Base-by-base conservation (phyloP, 2,888 invertebrate species). In the Philonicus albiceps region DNA sequence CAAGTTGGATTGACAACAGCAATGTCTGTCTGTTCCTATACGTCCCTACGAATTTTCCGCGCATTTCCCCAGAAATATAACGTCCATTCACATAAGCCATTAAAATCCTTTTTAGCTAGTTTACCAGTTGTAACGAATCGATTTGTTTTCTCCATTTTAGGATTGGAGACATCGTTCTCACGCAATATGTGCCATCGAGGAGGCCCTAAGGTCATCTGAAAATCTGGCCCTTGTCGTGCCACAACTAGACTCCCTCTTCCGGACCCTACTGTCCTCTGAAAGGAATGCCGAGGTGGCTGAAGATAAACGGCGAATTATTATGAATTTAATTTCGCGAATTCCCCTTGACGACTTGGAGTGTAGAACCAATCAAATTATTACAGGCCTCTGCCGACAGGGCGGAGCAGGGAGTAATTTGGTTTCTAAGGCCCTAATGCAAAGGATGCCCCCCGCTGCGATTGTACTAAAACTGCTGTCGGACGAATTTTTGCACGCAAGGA, bases 231-330 rank as follows among this genome's bases (percentile, higher is more conserved):
- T 92, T 76, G 93, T 95, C 80, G 93, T 94, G 89, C 94, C 95
- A 2, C 93, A 95, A 90, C 92, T 96, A 89, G 93, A 94, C 88
- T 93, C 94, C 37, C 93, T 96, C 87, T 92, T 96, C 86, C 93
- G 94, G 89, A 94, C 95, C 37, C 91, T 94, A 80, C 92, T 96
- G 27, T 93, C 95, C 49, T 94, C 95, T 87, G 96, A 96, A 91
- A 93, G 94, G 87, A 91, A 93, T 89, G 89, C 90, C 1, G 91
- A 92, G 87, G 92, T 92, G 11, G 89, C 91, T 5, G 92, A 92
- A 80, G 91, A 91, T n/a, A 92, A 92, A 85, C 90, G 91, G 1
- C 91, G 91, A 43, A 89, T 92, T 8, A 87, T 92, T 84, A 90
- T 91, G 72, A 92, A 92, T 89, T 89, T 92, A 37, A 92, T 92